Evolutionary conservation across 2,113 vertebrate species (phyloP).

Genomic region (Gadus macrocephalus): DNA sequence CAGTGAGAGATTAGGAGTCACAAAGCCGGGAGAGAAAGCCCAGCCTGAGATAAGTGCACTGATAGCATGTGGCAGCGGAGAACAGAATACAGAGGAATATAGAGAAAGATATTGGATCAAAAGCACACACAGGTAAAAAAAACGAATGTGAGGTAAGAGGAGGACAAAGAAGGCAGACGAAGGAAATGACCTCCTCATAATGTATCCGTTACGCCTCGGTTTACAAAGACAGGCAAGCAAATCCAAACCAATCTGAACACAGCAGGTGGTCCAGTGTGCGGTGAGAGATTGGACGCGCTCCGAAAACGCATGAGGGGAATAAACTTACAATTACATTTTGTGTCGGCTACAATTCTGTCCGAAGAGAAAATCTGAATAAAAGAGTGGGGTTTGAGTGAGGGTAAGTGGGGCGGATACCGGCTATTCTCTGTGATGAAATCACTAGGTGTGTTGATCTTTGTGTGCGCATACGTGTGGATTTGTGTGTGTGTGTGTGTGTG

Average conservation of each 20-base stretch:
- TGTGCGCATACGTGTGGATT: neutral
- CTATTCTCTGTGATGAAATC: neutral
- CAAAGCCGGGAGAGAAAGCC: too few species aligned
- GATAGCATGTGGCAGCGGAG: neutral
- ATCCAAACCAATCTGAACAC: conserved; percentile 24
- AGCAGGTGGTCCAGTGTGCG: conserved; percentile 33
- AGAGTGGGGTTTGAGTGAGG: neutral
- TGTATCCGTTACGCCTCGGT: conserved; percentile 33
- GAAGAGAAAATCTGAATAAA: conserved; percentile 18
- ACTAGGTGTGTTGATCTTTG: neutral
- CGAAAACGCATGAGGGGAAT: conserved; percentile 49
- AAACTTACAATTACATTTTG: conserved; percentile 43
- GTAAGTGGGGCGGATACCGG: too few species aligned
- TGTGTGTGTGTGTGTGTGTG: conserved; percentile 20
- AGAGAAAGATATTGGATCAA: neutral
- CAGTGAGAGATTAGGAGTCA: neutral
- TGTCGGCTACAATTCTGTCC: conserved; percentile 18
- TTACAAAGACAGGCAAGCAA: conserved; percentile 32
- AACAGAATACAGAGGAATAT: neutral
- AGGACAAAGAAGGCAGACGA: conserved; percentile 16
- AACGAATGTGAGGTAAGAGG: conserved; percentile 5
- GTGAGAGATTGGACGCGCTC: conserved; percentile 23
- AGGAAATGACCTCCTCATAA: conserved; percentile 35
- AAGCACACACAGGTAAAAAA: neutral
- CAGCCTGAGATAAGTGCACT: neutral